Evolutionary conservation across 2,888 invertebrate genomes (phyloP).

Genomic region (Athripsodes cinereus): DNA sequence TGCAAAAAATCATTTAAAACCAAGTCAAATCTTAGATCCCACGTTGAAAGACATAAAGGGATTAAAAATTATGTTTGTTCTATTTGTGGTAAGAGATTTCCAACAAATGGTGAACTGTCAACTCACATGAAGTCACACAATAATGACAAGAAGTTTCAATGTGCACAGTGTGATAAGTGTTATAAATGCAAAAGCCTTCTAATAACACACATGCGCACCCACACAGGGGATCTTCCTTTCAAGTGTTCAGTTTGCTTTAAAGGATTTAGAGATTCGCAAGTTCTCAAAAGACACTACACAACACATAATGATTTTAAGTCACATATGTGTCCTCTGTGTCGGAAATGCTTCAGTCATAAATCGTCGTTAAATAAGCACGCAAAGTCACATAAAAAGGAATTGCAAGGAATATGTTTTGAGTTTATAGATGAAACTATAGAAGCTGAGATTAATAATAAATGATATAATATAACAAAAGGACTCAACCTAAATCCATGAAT

Average conservation of each 20-base stretch:
- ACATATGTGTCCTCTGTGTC: conserved; percentile 20
- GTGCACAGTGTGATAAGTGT: conserved; percentile 9
- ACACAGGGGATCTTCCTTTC: conserved; percentile 18
- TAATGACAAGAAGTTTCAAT: conserved; percentile 13
- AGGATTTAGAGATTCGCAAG: conserved; percentile 18
- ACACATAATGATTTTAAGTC: conserved; percentile 20
- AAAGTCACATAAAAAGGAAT: conserved; percentile 15
- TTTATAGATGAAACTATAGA: conserved; percentile 1
- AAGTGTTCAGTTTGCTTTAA: conserved; percentile 23
- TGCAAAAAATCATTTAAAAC: conserved; percentile 20
- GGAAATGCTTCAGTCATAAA: conserved; percentile 16
- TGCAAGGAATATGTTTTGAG: conserved; percentile 19
- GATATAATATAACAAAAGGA: too few relatives aligned
- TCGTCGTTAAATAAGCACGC: conserved; percentile 17
- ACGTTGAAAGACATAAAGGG: conserved; percentile 18
- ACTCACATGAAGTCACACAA: conserved; percentile 18
- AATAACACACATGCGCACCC: conserved; percentile 12
- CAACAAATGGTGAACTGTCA: conserved; percentile 18
- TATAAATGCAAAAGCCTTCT: conserved; percentile 15
- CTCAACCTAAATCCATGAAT: too few relatives aligned
- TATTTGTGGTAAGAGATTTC: conserved; percentile 23
- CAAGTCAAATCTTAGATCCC: conserved; percentile 14
- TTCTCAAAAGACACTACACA: conserved; percentile 17
- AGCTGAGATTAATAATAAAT: too few relatives aligned
- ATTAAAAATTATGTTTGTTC: conserved; percentile 21